Evolutionary conservation across 2,888 invertebrate genomes (phyloP), one percentile per base, ranked within the genome.

Genomic region (Copidosoma aretas): DNA sequence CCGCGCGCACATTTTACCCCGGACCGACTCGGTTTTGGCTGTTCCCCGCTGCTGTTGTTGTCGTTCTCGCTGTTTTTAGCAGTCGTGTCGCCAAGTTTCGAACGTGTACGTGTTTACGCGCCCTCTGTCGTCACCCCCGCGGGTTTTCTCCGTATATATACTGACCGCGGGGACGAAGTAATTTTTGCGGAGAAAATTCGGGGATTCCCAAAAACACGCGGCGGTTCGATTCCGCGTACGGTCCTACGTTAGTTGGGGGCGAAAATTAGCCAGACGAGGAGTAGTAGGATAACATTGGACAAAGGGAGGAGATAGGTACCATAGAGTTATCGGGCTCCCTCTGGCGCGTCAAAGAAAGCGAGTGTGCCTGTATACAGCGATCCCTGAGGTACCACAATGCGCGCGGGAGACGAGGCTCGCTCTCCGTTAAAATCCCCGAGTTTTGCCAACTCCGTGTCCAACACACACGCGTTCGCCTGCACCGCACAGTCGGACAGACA

Each of bases 1-100:
- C 77, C 75, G 76, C 43, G 76, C 43, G 32, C 32, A 17, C 76
- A 71, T 78, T 79, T 79, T 78, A 79, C 77, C 74, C 73, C 67
- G 54, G 57, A 54, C 63, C 32, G n/a, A 32, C 32, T 32, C 32
- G 32, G 4, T 32, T 32, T n/a, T n/a, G n/a, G n/a, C n/a, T n/a
- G n/a, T n/a, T n/a, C n/a, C n/a, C n/a, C n/a, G n/a, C n/a, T n/a
- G n/a, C n/a, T n/a, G n/a, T n/a, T n/a, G n/a, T n/a, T n/a, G n/a
- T n/a, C n/a, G n/a, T n/a, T n/a, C 4, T 32, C 8, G 32, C 8
- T 32, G 32, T 32, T 32, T 32, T 32, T 32, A 32, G 4, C 32
- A 32, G 32, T 32, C 32, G 8, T 8, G 32, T 67, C 17, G 52
- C 43, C 19, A 56, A 32, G 56, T 57, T 54, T 57, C 64, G 17